Base-by-base conservation (phyloP, 1,140 invertebrate species). In the Leptonema lineaticorne region DNA sequence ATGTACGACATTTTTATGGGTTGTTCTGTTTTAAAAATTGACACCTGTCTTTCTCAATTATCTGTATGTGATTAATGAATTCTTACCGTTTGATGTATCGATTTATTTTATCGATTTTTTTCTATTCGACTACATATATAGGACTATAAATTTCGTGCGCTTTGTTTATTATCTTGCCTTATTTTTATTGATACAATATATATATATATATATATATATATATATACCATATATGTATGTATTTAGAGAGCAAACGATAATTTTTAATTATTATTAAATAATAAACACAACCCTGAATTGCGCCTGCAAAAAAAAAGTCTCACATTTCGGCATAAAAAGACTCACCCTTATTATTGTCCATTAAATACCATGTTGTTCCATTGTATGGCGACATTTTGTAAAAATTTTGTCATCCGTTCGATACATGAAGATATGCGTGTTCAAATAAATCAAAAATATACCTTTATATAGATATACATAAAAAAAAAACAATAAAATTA, bases 241-340 rank as follows among this genome's bases (percentile, higher is more conserved):
- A 33, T 11, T 6, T 33, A 33, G 11, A 33, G 9, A 3, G 37
- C 37, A 9, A 41, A 41, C 37, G 11, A 9, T 41, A 16, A 41
- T 4, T 41, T 41, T 41, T 16, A 9, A 41, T 1, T 33, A 33
- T 33, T 33, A 33, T 41, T 3, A 9, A 4, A 41, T 4, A 2
- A 41, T 2, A 41, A 41, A 4, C 1, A 41, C 1, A 26, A 26
- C 18, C 20, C 1, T 9, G 50, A 53, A 53, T 26, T 24, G 5
- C 0, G n/a, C n/a, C n/a, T n/a, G n/a, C n/a, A n/a, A n/a, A n/a
- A n/a, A 4, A 22, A 53, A 24, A 26, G 50, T 53, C 37, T 41
- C 50, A 11, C 22, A 53, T 53, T 53, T 64, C 27, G 46, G 45
- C 62, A 50, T 50, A 64, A 64, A 64, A 64, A 64, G 62, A 27